A percentile compares a stretch with the other conserved stretches of the same genome.
Evolutionary conservation across 2,113 vertebrate species (phyloP).

Genomic region (Suricata suricatta): DNA sequence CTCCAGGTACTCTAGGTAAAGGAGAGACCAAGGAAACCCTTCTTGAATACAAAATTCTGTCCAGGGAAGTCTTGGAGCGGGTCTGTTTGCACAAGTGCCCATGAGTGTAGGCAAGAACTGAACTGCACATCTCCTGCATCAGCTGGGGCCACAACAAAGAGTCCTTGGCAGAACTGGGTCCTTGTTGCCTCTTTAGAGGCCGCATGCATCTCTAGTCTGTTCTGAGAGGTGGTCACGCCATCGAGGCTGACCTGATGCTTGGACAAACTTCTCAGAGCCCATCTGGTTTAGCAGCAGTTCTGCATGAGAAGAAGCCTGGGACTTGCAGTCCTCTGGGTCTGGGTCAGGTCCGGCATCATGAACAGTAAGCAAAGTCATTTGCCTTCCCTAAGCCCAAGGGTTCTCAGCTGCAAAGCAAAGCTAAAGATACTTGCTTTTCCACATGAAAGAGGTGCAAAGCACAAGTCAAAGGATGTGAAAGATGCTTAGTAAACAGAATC

Average conservation of each 20-base stretch:
- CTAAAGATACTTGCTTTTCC: neutral
- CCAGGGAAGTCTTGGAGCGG: neutral
- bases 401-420: neutral
- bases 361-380: neutral
- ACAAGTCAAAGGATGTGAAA: neutral
- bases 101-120: neutral
- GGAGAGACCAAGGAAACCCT: neutral
- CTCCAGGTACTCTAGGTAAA: slow-evolving; percentile 36
- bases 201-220: neutral
- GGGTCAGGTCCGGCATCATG: too few species aligned
- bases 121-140: neutral
- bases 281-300: neutral
- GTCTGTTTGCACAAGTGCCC: neutral
- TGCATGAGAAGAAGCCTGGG: neutral
- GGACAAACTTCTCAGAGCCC: neutral
- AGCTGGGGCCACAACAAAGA: rapidly evolving
- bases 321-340: neutral
- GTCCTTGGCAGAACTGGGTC: neutral
- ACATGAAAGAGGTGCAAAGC: neutral
- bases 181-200: too few species aligned
- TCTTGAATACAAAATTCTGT: slow-evolving; percentile 57
- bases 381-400: neutral
- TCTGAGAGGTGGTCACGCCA: neutral
- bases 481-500: neutral
- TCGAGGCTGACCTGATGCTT: rapidly evolving